Evolutionary conservation across 2,888 invertebrate species (phyloP).

Genomic region (Drosophila cognata): DNA sequence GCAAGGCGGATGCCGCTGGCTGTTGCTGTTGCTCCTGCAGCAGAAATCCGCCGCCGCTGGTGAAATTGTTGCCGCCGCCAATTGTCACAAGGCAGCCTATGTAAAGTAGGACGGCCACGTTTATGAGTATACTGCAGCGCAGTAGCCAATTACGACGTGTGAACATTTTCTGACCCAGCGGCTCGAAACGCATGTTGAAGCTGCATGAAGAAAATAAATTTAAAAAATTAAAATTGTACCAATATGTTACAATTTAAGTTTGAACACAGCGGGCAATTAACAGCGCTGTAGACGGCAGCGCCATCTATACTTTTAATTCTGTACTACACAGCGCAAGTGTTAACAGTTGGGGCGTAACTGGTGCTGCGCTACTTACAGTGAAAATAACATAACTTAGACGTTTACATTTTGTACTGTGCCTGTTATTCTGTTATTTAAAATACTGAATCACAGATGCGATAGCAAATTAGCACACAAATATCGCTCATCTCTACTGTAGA

Average conservation of each 20-base stretch:
- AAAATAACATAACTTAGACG: background rate
- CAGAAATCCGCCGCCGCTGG: conserved; percentile 81
- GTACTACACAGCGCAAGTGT: background rate
- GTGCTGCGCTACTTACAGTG: background rate
- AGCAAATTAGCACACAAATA: background rate
- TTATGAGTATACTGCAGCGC: conserved; percentile 90
- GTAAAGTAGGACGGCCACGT: conserved; percentile 90
- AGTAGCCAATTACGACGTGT: conserved; percentile 89
- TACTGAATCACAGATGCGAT: background rate
- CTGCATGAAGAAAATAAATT: conserved; percentile 36
- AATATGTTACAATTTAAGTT: conserved; percentile 16
- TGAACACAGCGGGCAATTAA: background rate
- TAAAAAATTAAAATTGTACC: background rate
- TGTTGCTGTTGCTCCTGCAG: conserved; percentile 82
- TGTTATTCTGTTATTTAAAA: background rate
- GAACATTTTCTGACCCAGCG: conserved; percentile 85
- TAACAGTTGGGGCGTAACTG: conserved; percentile 8
- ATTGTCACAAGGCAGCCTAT: conserved; percentile 88
- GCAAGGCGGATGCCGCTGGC: conserved; percentile 54
- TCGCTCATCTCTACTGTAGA: conserved; percentile 12
- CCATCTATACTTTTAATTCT: conserved; percentile 8
- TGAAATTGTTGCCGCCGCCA: conserved; percentile 84
- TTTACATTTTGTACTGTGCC: background rate
- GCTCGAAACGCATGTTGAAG: conserved; percentile 82
- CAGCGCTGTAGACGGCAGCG: conserved; percentile 21